A percentile compares a stretch with the other conserved stretches of the same genome.
phyloP scores from a whole-genome alignment of 2,888 invertebrate genomes.

The Villa cingulata region DNA sequence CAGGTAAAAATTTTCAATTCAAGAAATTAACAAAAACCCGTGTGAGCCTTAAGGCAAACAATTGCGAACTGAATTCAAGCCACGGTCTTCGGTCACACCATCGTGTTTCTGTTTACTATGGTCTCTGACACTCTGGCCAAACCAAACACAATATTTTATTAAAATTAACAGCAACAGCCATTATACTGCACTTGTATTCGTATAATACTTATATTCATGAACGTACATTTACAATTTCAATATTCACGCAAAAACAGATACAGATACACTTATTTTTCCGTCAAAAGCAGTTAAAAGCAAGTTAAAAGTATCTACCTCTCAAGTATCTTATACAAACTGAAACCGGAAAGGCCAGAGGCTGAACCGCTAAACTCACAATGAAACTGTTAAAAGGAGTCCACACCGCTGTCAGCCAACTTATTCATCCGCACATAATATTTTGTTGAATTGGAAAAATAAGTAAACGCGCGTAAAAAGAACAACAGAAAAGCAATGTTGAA shows the following conservation, averaged over 20 bases:
- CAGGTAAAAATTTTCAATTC: slow-evolving; percentile 3
- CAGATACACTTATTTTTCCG: too few relatives aligned
- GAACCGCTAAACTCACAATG: background rate
- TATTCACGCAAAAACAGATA: background rate
- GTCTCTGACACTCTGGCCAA: background rate
- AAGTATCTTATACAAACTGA: background rate
- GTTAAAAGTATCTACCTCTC: too few relatives aligned
- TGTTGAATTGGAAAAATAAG: background rate
- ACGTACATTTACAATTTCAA: background rate
- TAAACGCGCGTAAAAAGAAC: background rate
- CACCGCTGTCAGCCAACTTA: background rate
- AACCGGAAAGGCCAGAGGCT: background rate
- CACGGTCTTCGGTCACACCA: slow-evolving; percentile 10
- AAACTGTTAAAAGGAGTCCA: slow-evolving; percentile 3
- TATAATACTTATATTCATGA: background rate
- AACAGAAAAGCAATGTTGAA: background rate
- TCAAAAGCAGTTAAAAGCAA: too few relatives aligned
- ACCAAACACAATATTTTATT: too few relatives aligned
- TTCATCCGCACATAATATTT: background rate
- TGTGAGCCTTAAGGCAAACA: slow-evolving; percentile 36
- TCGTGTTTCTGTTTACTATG: background rate
- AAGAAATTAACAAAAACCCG: slow-evolving; percentile 16
- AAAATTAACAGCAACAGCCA: background rate
- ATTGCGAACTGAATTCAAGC: slow-evolving; percentile 33
- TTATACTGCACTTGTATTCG: background rate